phyloP scores from a whole-genome alignment of 2,113 vertebrate species.

The Poicephalus meyeri region DNA sequence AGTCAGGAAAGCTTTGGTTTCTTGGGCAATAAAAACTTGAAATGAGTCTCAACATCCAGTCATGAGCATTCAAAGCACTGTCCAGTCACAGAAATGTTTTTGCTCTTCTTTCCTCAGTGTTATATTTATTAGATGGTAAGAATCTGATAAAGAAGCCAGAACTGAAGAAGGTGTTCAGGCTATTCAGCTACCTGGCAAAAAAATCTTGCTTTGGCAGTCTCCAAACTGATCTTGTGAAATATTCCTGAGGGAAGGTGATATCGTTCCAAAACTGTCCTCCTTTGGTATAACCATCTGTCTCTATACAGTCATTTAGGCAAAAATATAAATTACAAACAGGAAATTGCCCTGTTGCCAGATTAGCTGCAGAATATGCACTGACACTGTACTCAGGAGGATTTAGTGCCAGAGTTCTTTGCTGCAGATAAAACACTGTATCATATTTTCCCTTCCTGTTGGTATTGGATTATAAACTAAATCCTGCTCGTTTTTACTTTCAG shows the following conservation, averaged over 20 bases:
- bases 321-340: conserved; percentile 27
- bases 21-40: neutral
- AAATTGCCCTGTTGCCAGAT: neutral
- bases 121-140: neutral
- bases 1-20: neutral
- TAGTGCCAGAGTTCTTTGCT: conserved; percentile 5
- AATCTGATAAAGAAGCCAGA: neutral
- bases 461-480: conserved; percentile 43
- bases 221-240: neutral
- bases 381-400: neutral
- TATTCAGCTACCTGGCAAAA: neutral
- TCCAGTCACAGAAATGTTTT: neutral
- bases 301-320: neutral
- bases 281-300: conserved; percentile 42
- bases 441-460: neutral
- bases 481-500: conserved; percentile 18
- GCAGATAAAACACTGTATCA: neutral
- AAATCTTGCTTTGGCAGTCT: conserved; percentile 6
- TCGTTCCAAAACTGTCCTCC: conserved; percentile 8
- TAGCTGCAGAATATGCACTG: conserved; percentile 6
- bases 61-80: neutral
- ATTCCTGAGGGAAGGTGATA: conserved; percentile 1
- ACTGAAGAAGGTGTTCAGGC: neutral
- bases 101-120: neutral
- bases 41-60: neutral